phyloP scores from a whole-genome alignment of 2,888 invertebrate species.

The Synergus gifuensis region DNA sequence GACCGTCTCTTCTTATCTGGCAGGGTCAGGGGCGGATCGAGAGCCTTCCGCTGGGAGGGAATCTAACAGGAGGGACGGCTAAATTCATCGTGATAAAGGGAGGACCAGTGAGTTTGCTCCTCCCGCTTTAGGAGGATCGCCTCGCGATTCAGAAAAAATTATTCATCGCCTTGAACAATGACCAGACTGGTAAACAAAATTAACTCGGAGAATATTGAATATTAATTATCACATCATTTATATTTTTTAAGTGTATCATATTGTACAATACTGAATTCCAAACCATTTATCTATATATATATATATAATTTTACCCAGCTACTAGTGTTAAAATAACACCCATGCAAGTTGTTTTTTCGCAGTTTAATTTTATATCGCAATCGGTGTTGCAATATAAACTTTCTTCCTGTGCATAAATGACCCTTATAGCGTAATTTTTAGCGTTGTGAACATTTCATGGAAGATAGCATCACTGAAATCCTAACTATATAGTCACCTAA shows the following conservation, averaged over 20 bases:
- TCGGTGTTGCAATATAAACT: neutral
- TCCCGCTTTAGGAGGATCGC: constrained; percentile 30
- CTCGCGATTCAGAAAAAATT: constrained; percentile 14
- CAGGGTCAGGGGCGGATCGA: constrained; percentile 57
- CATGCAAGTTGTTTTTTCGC: neutral
- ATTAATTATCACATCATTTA: constrained; percentile 8
- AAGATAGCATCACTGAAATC: neutral
- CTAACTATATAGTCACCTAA: constrained; percentile 14
- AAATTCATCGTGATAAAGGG: constrained; percentile 62
- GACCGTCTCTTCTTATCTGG: constrained; percentile 52
- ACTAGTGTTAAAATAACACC: neutral
- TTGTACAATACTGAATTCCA: no score
- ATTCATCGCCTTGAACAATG: constrained; percentile 38
- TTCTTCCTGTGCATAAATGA: neutral
- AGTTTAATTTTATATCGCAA: neutral
- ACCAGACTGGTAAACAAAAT: constrained; percentile 31
- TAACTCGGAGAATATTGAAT: neutral
- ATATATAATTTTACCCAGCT: no score
- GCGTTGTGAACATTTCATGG: neutral
- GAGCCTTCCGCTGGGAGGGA: constrained; percentile 45
- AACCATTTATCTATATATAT: no score
- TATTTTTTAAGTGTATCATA: neutral
- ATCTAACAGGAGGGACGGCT: constrained; percentile 49
- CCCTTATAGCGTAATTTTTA: neutral
- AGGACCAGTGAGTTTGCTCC: constrained; percentile 35